Evolutionary conservation across 2,113 vertebrate genomes (phyloP), one percentile per base, ranked within the genome.

Genomic region (Eulemur macaco): DNA sequence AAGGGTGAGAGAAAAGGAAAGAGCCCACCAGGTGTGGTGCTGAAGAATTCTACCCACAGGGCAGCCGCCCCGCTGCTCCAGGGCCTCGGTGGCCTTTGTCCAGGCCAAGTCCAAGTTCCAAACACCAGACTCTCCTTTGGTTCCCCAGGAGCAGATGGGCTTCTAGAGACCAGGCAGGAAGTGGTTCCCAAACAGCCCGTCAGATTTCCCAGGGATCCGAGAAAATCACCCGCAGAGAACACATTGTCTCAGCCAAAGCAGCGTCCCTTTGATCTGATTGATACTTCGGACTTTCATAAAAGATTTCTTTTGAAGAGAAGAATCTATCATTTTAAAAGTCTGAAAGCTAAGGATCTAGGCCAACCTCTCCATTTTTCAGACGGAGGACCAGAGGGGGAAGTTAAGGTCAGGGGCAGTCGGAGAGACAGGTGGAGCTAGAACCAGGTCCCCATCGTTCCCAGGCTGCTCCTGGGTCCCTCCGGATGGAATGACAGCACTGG

Each of bases 281-380:
- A 39, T 14, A 29, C 25, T 85, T 56, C 76, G 39, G 45, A 71
- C 82, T 88, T 58, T 58, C 71, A n/a, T 31, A 50, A 50, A 64
- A 69, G 34, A 77, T 34, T 58, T 56, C 31, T 60, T 94, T 85
- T 77, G 10, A 77, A 85, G 63, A 83, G 73, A 69, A 74, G 23
- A 1, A 1, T 58, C 17, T 52, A 14, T 15, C 20, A 21, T 69
- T 84, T 78, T 56, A 50, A 56, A 92, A 78, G 74, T 45, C 52
- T 85, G 34, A 34, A 83, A 89, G 60, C 34, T 47, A 78, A 73
- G 23, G 27, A 68, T 64, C 13, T 64, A 63, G 29, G 23, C 42
- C 18, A 37, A 31, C 15, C 15, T 81, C 20, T 96, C 80, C 34
- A 15, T 81, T 91, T 82, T 80, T 82, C 25, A 45, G 14, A 58